Percentiles rank a stretch among this genome's conserved stretches.
phyloP scores from a whole-genome alignment of 2,888 invertebrate genomes.

The Drosophila melanosoma region DNA sequence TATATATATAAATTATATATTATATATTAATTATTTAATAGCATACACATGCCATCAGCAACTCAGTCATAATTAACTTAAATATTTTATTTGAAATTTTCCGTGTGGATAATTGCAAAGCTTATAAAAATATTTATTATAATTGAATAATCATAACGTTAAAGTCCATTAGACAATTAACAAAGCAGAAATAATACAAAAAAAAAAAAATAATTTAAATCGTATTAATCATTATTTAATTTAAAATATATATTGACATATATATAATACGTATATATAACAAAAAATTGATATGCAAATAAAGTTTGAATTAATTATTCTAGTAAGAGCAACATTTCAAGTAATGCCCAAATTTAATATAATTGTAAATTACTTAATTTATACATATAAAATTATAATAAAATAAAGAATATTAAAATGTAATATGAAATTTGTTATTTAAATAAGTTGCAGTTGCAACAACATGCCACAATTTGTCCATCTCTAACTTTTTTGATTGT shows the following conservation, averaged over 20 bases:
- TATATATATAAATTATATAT: neutral
- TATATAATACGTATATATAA: neutral
- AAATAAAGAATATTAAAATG: neutral
- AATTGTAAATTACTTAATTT: neutral
- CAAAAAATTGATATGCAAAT: neutral
- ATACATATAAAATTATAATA: neutral
- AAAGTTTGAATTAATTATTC: neutral
- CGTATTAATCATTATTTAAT: neutral
- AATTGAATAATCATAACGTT: neutral
- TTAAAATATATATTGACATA: neutral
- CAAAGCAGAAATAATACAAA: neutral
- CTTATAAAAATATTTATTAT: neutral
- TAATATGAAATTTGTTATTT: neutral
- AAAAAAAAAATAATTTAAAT: neutral
- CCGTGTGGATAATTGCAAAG: neutral
- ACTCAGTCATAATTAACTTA: neutral
- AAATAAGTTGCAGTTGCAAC: neutral
- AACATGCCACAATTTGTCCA: constrained; percentile 30
- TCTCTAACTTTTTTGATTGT: constrained; percentile 57
- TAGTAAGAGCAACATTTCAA: neutral
- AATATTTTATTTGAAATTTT: neutral
- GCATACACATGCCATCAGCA: neutral
- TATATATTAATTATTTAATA: neutral
- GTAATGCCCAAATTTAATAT: too few relatives aligned
- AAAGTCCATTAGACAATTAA: neutral